Evolutionary conservation across 2,797 vertebrate genomes (phyloP).

Genomic region (Pterois miles): DNA sequence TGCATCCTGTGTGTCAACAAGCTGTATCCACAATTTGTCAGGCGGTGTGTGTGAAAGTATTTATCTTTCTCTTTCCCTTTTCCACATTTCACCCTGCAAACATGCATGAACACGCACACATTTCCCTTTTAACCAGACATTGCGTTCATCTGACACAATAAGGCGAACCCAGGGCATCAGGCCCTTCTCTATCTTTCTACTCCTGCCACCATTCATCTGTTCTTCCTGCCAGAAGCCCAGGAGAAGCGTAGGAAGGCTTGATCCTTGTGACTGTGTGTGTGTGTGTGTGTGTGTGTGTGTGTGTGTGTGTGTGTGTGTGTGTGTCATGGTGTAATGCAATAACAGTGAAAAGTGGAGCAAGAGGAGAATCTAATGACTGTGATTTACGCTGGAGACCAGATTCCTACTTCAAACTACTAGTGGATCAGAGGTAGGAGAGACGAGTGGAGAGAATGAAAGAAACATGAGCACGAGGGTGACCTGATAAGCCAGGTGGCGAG

Average conservation of each 20-base stretch:
- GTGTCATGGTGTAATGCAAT: background rate
- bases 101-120: background rate
- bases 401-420: constrained; percentile 11
- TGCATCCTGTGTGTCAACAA: background rate
- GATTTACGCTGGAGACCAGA: constrained; percentile 24
- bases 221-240: background rate
- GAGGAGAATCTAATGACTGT: background rate
- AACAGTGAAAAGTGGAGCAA: constrained; percentile 8
- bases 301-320: background rate
- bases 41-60: background rate
- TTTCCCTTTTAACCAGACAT: background rate
- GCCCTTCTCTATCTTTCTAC: background rate
- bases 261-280: constrained; percentile 6
- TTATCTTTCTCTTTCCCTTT: background rate
- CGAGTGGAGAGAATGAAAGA: background rate
- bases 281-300: background rate
- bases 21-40: background rate
- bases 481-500: background rate
- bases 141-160: background rate
- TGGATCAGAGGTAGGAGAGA: constrained; percentile 9
- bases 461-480: background rate
- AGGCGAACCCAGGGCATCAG: background rate
- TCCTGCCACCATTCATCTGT: constrained; percentile 16
- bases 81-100: background rate
- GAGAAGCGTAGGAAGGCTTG: background rate